phyloP scores from a whole-genome alignment of 2,797 vertebrate species.

The Capromys pilorides region DNA sequence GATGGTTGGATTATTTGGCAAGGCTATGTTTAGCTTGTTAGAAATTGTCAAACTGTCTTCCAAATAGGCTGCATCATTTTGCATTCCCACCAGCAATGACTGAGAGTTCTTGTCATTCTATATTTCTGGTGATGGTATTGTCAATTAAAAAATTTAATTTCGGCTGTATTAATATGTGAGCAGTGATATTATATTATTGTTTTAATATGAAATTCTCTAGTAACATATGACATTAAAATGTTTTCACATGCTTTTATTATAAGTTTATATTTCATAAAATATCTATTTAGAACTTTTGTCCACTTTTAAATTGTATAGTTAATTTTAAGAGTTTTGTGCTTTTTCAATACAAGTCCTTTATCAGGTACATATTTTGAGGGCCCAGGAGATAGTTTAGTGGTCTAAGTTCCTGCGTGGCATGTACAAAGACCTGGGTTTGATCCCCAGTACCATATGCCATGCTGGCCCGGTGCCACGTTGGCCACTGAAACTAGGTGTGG shows the following conservation, averaged over 20 bases:
- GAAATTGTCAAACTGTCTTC: not conserved
- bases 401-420: too few relatives aligned
- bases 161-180: not conserved
- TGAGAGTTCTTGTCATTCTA: not conserved
- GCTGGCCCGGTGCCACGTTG: too few relatives aligned
- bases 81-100: not conserved
- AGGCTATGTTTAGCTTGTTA: not conserved
- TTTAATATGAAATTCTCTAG: slow-evolving; percentile 39
- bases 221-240: not conserved
- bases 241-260: not conserved
- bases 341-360: slow-evolving; percentile 32
- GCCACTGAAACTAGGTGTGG: too few relatives aligned
- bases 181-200: not conserved
- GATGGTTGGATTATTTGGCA: not conserved
- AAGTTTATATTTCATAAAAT: not conserved
- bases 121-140: not conserved
- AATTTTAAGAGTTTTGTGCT: slow-evolving; percentile 20
- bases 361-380: not conserved
- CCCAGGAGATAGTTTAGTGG: too few relatives aligned
- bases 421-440: too few relatives aligned
- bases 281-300: not conserved
- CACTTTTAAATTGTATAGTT: not conserved
- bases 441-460: too few relatives aligned
- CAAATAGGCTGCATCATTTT: not conserved
- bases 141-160: not conserved